Evolutionary conservation across 2,888 invertebrate species (phyloP).

Genomic region (Eledone cirrhosa): DNA sequence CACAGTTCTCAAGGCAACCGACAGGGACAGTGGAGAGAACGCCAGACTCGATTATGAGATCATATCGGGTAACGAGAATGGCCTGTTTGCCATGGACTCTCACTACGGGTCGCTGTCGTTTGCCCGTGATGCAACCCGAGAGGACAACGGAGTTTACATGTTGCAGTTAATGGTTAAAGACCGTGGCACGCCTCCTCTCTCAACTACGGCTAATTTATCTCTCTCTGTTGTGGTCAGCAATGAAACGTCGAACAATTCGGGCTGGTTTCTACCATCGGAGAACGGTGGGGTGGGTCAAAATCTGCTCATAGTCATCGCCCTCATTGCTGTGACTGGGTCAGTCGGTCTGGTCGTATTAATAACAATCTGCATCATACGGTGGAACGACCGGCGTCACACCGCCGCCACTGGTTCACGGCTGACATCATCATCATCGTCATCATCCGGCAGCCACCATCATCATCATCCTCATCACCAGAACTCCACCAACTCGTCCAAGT

Average conservation of each 20-base stretch:
- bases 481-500: slow-evolving; percentile 8
- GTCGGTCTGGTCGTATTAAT: background rate
- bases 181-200: slow-evolving; percentile 44
- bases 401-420: background rate
- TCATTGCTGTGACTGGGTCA: slow-evolving; percentile 3
- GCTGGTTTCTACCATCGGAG: background rate
- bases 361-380: background rate
- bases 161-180: slow-evolving; percentile 50
- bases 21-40: slow-evolving; percentile 50
- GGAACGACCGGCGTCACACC: slow-evolving; percentile 12
- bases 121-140: slow-evolving; percentile 37
- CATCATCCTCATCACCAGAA: too few species aligned
- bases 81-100: slow-evolving; percentile 40
- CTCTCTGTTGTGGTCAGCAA: slow-evolving; percentile 41
- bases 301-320: slow-evolving; percentile 1
- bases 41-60: slow-evolving; percentile 46
- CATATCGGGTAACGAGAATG: slow-evolving; percentile 39
- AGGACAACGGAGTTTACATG: slow-evolving; percentile 39
- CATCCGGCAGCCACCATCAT: too few species aligned
- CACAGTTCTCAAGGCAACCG: slow-evolving; percentile 42
- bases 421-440: background rate
- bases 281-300: background rate
- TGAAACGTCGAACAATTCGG: slow-evolving; percentile 31
- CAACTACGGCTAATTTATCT: slow-evolving; percentile 40
- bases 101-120: slow-evolving; percentile 44